Percentiles rank a stretch among this genome's conserved stretches.
phyloP scores from a whole-genome alignment of 2,797 vertebrate genomes.

The Thaleichthys pacificus region DNA sequence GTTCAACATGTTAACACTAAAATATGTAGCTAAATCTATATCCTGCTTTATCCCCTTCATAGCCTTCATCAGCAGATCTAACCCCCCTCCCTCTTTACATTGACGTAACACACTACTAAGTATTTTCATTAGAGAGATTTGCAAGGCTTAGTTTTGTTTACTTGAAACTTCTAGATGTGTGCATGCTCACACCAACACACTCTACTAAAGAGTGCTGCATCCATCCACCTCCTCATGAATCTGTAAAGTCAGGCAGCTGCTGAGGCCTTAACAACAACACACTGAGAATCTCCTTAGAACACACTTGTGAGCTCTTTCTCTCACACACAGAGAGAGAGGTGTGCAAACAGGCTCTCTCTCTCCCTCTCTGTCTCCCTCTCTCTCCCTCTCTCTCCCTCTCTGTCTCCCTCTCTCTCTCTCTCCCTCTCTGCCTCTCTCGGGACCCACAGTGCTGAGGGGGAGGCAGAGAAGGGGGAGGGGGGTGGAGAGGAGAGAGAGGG shows the following conservation, averaged over 20 bases:
- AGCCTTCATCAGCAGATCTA: slow-evolving; percentile 46
- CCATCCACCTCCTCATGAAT: no score
- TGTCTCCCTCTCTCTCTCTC: slow-evolving; percentile 21
- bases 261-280: background rate
- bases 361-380: no score
- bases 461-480: slow-evolving; percentile 41
- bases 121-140: slow-evolving; percentile 37
- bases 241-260: no score
- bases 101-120: slow-evolving; percentile 9
- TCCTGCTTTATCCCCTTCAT: slow-evolving; percentile 47
- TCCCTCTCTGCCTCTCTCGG: slow-evolving; percentile 19
- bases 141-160: slow-evolving; percentile 35
- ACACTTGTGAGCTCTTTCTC: background rate
- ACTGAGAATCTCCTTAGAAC: background rate
- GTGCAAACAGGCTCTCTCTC: slow-evolving; percentile 6
- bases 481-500: slow-evolving; percentile 61
- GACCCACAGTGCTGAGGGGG: slow-evolving; percentile 31
- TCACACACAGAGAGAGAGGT: background rate
- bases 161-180: slow-evolving; percentile 5
- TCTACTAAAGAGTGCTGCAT: no score
- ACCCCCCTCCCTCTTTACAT: background rate
- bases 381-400: no score
- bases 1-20: slow-evolving; percentile 15
- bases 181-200: background rate
- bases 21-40: slow-evolving; percentile 51